Conservation (phyloP, 1,140 invertebrate genomes). For the Lasioglossum albipes region DNA sequence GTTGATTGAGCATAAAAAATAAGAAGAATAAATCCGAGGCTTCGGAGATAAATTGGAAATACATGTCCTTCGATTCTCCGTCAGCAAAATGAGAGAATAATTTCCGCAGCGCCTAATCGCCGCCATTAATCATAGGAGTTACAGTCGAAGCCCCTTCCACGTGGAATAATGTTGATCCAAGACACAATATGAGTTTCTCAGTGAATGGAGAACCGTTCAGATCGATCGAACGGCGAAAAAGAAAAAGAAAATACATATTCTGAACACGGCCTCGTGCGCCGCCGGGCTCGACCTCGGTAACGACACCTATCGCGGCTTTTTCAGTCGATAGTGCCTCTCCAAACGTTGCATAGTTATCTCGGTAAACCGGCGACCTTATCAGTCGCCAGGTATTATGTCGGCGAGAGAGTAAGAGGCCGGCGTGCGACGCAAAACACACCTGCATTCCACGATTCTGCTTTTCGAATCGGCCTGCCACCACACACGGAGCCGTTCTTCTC, state of each 20-base stretch:
- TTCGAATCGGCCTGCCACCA: slow-evolving; percentile 21
- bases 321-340: slow-evolving; percentile 40
- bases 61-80: too few relatives aligned
- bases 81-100: too few relatives aligned
- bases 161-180: too few relatives aligned
- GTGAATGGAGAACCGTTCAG: too few relatives aligned
- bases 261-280: background rate
- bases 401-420: slow-evolving; percentile 16
- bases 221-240: too few relatives aligned
- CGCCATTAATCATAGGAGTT: too few relatives aligned
- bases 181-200: too few relatives aligned
- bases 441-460: slow-evolving; percentile 51
- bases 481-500: slow-evolving; percentile 5
- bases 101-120: too few relatives aligned
- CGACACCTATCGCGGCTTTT: slow-evolving; percentile 17
- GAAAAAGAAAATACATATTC: slow-evolving; percentile 4
- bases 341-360: slow-evolving; percentile 55
- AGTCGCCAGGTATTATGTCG: slow-evolving; percentile 51
- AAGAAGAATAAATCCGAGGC: too few relatives aligned
- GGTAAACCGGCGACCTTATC: slow-evolving; percentile 49
- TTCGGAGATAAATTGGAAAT: too few relatives aligned
- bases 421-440: slow-evolving; percentile 45
- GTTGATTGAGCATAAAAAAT: too few relatives aligned
- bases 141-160: too few relatives aligned
- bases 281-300: background rate